Conservation (phyloP, 2,797 vertebrate genomes). For the Pseudochirops corinnae region DNA sequence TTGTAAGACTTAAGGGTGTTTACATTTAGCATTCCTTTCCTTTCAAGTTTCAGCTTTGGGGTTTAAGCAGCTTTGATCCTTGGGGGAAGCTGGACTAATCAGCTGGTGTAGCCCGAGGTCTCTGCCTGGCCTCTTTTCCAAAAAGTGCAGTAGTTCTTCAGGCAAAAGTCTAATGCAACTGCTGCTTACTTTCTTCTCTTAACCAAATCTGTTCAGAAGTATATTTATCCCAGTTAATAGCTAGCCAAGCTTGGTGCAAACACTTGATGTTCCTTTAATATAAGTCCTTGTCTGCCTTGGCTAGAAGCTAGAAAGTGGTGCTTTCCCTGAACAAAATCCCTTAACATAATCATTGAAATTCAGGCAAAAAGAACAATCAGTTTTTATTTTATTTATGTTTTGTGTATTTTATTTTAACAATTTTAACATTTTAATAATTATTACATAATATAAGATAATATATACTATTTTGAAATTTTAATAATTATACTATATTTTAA, state of each 20-base stretch:
- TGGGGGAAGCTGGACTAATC: background rate
- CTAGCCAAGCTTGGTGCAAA: background rate
- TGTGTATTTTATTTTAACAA: too few species aligned
- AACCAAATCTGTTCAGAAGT: background rate
- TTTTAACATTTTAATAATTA: too few species aligned
- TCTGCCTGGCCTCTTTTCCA: background rate
- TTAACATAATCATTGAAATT: background rate
- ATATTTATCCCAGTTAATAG: background rate
- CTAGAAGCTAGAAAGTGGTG: background rate
- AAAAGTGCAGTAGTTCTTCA: background rate
- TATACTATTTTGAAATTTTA: too few species aligned
- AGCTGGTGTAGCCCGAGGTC: background rate
- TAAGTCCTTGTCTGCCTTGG: background rate
- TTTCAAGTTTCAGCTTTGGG: conserved; percentile 1
- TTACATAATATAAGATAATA: too few species aligned
- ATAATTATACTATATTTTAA: background rate
- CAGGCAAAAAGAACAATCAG: background rate
- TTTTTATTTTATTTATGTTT: background rate
- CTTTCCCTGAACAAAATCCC: background rate
- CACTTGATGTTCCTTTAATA: background rate
- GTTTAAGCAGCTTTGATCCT: conserved; percentile 5
- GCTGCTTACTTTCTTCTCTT: background rate
- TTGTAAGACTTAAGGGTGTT: conserved; percentile 8
- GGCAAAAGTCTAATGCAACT: background rate
- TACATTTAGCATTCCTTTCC: conserved; percentile 7